Percentiles rank a stretch among this genome's conserved stretches.
Evolutionary conservation across 2,797 vertebrate species (phyloP).

Genomic region (Myotis pilosus): DNA sequence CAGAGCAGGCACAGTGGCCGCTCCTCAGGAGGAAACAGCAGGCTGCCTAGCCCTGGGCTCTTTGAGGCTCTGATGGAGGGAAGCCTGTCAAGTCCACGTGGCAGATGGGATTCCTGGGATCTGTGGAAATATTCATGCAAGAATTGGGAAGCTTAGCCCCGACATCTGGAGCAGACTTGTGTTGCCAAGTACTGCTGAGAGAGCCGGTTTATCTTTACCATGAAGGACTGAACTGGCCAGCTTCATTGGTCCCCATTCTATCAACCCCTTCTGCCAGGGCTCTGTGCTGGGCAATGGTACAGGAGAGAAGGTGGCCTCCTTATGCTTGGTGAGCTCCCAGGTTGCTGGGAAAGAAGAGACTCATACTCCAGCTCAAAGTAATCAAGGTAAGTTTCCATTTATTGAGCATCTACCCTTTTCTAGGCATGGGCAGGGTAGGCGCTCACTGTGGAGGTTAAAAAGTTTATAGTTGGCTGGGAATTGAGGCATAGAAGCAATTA

Average conservation of each 20-base stretch:
- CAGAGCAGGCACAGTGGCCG: fast-evolving
- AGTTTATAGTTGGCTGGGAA: neutral
- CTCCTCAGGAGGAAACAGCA: neutral
- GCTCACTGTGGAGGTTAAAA: neutral
- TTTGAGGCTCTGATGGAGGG: neutral
- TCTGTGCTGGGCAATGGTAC: neutral
- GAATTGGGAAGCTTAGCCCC: neutral
- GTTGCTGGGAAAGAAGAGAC: neutral
- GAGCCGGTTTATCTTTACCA: neutral
- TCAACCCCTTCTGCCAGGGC: neutral
- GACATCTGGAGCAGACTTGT: neutral
- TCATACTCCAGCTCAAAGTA: neutral
- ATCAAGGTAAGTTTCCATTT: neutral
- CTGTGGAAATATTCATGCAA: neutral
- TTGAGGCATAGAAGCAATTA: neutral
- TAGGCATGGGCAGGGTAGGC: neutral
- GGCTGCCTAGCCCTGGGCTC: neutral
- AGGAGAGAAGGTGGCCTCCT: neutral
- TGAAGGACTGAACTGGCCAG: neutral
- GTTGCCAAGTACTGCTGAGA: neutral
- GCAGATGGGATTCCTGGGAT: neutral
- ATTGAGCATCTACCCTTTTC: neutral
- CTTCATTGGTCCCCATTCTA: neutral
- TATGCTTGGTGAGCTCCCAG: neutral
- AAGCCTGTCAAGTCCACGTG: neutral